A percentile compares a stretch with the other conserved stretches of the same genome.
phyloP scores from a whole-genome alignment of 2,888 invertebrate species.

The Ophion obscuratus region DNA sequence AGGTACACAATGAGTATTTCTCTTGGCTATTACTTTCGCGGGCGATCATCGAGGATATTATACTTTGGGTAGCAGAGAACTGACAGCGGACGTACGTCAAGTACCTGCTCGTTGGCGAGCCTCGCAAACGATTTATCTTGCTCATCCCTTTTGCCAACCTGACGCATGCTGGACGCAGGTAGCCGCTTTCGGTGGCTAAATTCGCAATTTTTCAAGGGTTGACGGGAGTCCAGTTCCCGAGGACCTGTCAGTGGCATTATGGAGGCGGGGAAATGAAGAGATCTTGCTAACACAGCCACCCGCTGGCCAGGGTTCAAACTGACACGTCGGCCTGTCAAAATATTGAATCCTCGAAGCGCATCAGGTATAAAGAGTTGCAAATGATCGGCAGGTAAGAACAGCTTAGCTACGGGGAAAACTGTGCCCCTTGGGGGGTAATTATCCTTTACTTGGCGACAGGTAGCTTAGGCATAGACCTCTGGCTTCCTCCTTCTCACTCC shows the following conservation, averaged over 20 bases:
- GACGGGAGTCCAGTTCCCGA: not conserved
- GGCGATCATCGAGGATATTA: slow-evolving; percentile 62
- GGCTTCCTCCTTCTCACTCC: slow-evolving; percentile 21
- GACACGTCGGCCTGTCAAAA: slow-evolving; percentile 71
- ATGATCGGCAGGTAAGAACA: slow-evolving; percentile 34
- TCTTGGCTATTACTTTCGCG: slow-evolving; percentile 56
- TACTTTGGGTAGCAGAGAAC: slow-evolving; percentile 22
- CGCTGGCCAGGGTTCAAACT: slow-evolving; percentile 46
- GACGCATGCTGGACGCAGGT: slow-evolving; percentile 29
- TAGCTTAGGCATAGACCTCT: slow-evolving; percentile 29
- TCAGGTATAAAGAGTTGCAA: slow-evolving; percentile 59
- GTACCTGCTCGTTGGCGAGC: slow-evolving; percentile 33
- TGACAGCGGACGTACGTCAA: slow-evolving; percentile 53
- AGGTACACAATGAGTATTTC: slow-evolving; percentile 62
- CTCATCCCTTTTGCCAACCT: slow-evolving; percentile 50
- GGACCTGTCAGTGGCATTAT: slow-evolving; percentile 10
- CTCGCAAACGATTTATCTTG: slow-evolving; percentile 52
- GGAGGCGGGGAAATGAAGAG: slow-evolving; percentile 55
- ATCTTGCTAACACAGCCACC: slow-evolving; percentile 19
- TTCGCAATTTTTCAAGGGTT: slow-evolving; percentile 51
- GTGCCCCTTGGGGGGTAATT: slow-evolving; percentile 46
- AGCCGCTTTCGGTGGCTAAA: slow-evolving; percentile 26
- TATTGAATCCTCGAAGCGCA: slow-evolving; percentile 66
- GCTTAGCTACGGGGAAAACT: slow-evolving; percentile 4
- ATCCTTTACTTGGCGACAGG: slow-evolving; percentile 56